A percentile compares a stretch with the other conserved stretches of the same genome.
phyloP scores from a whole-genome alignment of 2,113 vertebrate genomes.

The Martes martes region DNA sequence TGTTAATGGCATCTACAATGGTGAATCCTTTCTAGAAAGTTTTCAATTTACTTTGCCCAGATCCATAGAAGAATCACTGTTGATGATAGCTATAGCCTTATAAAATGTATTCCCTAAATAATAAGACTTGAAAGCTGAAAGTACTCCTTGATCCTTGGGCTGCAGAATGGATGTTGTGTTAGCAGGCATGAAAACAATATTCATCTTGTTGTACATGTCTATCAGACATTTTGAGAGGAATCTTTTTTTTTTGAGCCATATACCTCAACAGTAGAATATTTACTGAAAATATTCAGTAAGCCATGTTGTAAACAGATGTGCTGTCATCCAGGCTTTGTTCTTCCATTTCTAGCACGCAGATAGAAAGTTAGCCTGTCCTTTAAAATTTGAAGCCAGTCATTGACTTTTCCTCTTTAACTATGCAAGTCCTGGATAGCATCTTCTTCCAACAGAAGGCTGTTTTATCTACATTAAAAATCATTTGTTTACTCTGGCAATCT shows the following conservation, averaged over 20 bases:
- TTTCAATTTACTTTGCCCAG: too few species aligned
- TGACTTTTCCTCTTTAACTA: not conserved
- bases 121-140: not conserved
- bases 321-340: not conserved
- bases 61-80: too few species aligned
- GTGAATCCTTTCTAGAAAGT: not conserved
- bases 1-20: not conserved
- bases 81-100: too few species aligned
- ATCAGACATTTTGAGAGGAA: not conserved
- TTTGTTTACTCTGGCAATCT: not conserved
- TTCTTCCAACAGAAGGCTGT: not conserved
- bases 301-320: not conserved
- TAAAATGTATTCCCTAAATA: not conserved
- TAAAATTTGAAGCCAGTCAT: not conserved
- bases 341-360: not conserved
- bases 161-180: not conserved
- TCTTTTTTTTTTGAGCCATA: not conserved
- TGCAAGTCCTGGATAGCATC: not conserved
- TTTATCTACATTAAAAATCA: not conserved
- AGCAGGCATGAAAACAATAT: not conserved
- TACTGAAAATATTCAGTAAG: not conserved
- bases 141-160: not conserved
- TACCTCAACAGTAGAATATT: not conserved
- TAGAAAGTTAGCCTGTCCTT: not conserved
- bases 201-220: not conserved